Evolutionary conservation across 2,113 vertebrate genomes (phyloP), one percentile per base, ranked within the genome.

Genomic region (Pteronura brasiliensis): DNA sequence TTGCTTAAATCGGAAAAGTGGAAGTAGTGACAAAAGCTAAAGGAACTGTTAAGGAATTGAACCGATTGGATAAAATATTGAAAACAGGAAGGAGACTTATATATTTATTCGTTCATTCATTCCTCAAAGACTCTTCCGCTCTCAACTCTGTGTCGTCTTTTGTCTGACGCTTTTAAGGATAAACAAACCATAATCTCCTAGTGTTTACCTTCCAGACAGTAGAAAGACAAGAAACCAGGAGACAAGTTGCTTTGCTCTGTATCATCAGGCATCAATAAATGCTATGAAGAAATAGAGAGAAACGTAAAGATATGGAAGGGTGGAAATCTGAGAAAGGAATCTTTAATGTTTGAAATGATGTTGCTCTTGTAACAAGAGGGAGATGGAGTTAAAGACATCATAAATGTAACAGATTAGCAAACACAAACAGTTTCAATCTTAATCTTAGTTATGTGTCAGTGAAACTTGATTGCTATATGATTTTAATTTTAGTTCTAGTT

Each of bases 121-220:
- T 77, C 44, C 74, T 52, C 61, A 65, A 20, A 39, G 27, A 11
- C 57, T 57, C n/a, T 9, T 69, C 47, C 0, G 0, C 44, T 34
- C 9, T 20, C 25, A 2, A 21, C 27, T n/a, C 42, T n/a, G 13
- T 25, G 59, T 44, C 8, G 0, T 10, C 23, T 1, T 0, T 14
- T 52, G 11, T 63, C 17, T 23, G 44, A 52, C 25, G 14, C 71
- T 7, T 15, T 15, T 6, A 18, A 36, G 11, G 8, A 52, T 12
- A 14, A 25, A 7, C 27, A 27, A 44, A 25, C 57, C 59, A 10
- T 13, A 18, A 9, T 39, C 65, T 57, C 11, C 69, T 3, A 23
- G 55, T 0, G 3, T 23, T 67, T 52, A 9, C 9, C 25, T 89
- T 82, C 49, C 17, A 65, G 27, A 52, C 1, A 36, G 34, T 15